Percentiles rank a stretch among this genome's conserved stretches.
Evolutionary conservation across 1,140 invertebrate genomes (phyloP).

Genomic region (Caerostris extrusa): DNA sequence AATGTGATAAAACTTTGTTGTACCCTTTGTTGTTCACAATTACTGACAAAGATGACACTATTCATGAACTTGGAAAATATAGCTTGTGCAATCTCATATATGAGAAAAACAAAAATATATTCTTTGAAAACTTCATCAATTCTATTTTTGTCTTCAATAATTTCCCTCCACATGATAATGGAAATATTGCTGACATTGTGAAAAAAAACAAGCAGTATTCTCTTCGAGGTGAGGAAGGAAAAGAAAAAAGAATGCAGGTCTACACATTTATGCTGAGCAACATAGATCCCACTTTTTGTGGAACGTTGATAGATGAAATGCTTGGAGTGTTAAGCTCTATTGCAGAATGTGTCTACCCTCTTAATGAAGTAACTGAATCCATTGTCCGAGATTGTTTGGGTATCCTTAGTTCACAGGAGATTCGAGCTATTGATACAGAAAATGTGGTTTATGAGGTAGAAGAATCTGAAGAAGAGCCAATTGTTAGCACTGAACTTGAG

Average conservation of each 20-base stretch:
- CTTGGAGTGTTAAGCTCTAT: constrained; percentile 82
- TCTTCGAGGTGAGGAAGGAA: constrained; percentile 83
- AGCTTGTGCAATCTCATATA: constrained; percentile 85
- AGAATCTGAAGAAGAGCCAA: constrained; percentile 81
- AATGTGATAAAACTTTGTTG: constrained; percentile 85
- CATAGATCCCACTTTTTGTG: constrained; percentile 82
- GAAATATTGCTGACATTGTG: constrained; percentile 82
- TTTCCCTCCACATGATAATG: constrained; percentile 82
- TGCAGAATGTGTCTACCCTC: constrained; percentile 80
- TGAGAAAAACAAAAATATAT: constrained; percentile 84
- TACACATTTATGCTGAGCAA: constrained; percentile 86
- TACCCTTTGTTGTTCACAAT: constrained; percentile 85
- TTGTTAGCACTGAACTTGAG: constrained; percentile 82
- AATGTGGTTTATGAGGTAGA: constrained; percentile 81
- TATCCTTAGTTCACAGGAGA: constrained; percentile 84
- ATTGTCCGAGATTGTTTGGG: constrained; percentile 84
- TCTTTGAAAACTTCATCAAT: constrained; percentile 85
- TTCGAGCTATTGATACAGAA: constrained; percentile 83
- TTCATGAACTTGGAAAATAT: constrained; percentile 84
- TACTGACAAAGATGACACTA: constrained; percentile 81
- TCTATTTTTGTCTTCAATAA: constrained; percentile 86
- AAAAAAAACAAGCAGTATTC: constrained; percentile 83
- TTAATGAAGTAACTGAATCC: constrained; percentile 80
- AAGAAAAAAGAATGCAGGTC: constrained; percentile 82
- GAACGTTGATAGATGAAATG: constrained; percentile 82